Base-by-base conservation (phyloP, 2,888 invertebrate genomes). In the Xylocampa areola region DNA sequence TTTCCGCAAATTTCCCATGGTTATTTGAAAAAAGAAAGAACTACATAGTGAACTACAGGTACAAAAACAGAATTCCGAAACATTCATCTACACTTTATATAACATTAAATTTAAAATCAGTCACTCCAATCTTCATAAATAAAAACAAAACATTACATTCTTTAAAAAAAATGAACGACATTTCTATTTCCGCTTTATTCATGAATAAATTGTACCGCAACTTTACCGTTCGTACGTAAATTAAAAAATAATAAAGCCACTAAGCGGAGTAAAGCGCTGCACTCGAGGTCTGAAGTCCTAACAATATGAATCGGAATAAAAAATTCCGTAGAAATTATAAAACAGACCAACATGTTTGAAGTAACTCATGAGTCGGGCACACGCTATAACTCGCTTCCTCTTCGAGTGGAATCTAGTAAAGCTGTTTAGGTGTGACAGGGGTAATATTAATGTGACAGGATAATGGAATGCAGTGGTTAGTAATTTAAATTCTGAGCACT, bases 361-460 rank as follows among this genome's bases (percentile, higher is more conserved):
- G 86, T 87, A 88, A 89, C 86, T 88, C 88, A 84, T 80, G 85
- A 80, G 80, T 81, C 82, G 81, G 74, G 84, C 82, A 79, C 85
- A 85, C 81, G 85, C 85, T 76, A 85, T 86, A 88, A 88, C 88
- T 83, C 82, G 88, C 88, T 92, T 92, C 91, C 91, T 91, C 80
- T 82, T 81, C 66, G 73, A 79, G 68, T 51, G 59, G 61, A 77
- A 77, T 48, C 79, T 37, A 79, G 78, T 78, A 66, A 80, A 83
- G 85, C 19, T 68, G 79, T 44, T 40, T 2, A 21, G 23, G 61
- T 77, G 55, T 72, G 73, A 52, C 50, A 40, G 36, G 0, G 1
- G 13, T 11, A 7, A 7, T 21, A 23, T 43, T 50, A 23, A 54
- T 76, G 45, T 70, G 70, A 25, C 44, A 8, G 10, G 30, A 32